Base-by-base conservation (phyloP, 2,797 vertebrate genomes). In the Mormyrus hasselquistii region DNA sequence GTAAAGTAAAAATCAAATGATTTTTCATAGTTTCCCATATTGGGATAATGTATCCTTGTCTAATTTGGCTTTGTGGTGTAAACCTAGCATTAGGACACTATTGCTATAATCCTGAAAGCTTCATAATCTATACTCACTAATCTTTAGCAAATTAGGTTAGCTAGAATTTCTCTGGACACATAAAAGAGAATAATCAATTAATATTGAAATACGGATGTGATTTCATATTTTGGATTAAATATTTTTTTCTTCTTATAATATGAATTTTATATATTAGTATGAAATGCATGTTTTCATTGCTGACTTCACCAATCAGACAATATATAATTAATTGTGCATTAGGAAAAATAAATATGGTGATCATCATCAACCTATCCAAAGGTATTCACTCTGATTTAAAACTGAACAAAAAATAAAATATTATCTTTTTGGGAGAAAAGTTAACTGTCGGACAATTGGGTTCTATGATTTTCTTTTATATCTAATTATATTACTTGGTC, bases 1-100 rank as follows among this genome's bases (percentile, higher is more conserved):
- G 86, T 29, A 83, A 85, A 52, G 5, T 55, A 83, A 16, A 82
- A 62, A 88, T 47, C 47, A 88, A 83, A 88, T 84, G 41, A 84
- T 90, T 84, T 90, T 34, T 34, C 1, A 34, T 34, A 34, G 29
- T 34, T 34, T 34, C 29, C 29, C 29, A 34, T 34, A 34, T 2
- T 34, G 29, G 29, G 0, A 34, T 34, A 44, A 79, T 41, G 14
- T 79, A 19, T 79, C 6, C 73, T 44, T 41, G 2, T 19, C 41
- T 79, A 8, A 79, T 3, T 79, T 79, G 73, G 73, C 73, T 79
- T 41, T 47, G 16, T 47, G 73, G 38, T 79, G 73, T 47, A 79
- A 79, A n/a, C 14, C 34, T 79, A n/a, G 38, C 7, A 79, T 79
- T 79, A n/a, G 38, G 34, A 6, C 38, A 44, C 41, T 79, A 79